Base-by-base conservation (phyloP, 2,113 vertebrate genomes). In the Campylorhamphus procurvoides region DNA sequence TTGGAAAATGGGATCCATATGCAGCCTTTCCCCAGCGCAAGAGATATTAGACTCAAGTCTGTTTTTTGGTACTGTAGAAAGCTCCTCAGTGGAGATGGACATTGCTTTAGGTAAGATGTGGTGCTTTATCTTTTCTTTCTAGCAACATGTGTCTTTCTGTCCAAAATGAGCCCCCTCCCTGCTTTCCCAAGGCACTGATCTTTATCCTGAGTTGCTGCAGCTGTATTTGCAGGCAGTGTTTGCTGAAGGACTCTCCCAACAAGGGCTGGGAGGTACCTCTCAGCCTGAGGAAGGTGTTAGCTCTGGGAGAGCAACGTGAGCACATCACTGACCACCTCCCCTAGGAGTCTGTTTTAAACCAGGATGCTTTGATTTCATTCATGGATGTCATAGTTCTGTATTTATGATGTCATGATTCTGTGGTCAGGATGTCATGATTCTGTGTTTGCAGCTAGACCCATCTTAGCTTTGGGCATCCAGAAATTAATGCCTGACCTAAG, bases 261-360 rank as follows among this genome's bases (percentile, higher is more conserved):
- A 14, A 16, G 60, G 63, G 42, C 22, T 72, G 42, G 81, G 29
- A 73, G 42, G 6, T 29, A 17, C 47, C 33, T n/a, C 18, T 47
- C 23, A 72, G 29, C 12, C 23, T 6, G 3, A 20, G 18, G 6
- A 6, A 50, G 33, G 18, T 2, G 4, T 13, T 19, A 28, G 33
- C 31, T 88, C 11, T n/a, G 37, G 68, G 72, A 55, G 22, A 7
- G 9, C 7, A 2, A 3, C 0, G 28, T 24, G 52, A 31, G 64
- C 31, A 0, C 4, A 0, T 59, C 0, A 0, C 18, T 8, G 3
- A 2, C 35, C 11, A 7, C 25, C 62, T 28, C 25, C 15, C 8
- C 44, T 14, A 3, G 19, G 72, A 25, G 23, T 2, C 0, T 0
- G 27, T 16, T 66, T 83, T 25, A 31, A 82, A 66, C 6, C 39